Base-by-base conservation (phyloP, 2,113 vertebrate species). In the Pontoporia blainvillei region DNA sequence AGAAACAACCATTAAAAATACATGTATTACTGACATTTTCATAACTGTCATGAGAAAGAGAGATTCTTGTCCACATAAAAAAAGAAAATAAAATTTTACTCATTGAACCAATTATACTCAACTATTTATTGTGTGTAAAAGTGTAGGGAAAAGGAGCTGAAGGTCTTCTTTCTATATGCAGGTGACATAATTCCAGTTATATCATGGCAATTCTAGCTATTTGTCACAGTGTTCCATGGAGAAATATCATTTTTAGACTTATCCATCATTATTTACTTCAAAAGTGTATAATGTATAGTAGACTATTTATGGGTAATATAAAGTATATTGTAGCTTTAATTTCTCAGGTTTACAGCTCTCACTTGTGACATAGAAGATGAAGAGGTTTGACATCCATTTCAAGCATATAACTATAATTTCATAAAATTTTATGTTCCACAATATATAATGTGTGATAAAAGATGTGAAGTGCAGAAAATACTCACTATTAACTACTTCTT, bases 341-440 rank as follows among this genome's bases (percentile, higher is more conserved):
- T 98, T 97, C 96, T 96, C 91, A 92, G 52, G 59, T 97, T 97
- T 97, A 97, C 4, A 62, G 31, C 95, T 96, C 83, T 96, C 83
- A 73, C 91, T 97, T 90, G 73, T 96, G 95, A 87, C 94, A 96
- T 93, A 90, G 82, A 95, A 97, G 97, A 97, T 97, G 94, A 96
- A 97, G 92, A 96, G 97, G 97, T 97, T 98, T 98, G 97, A 97
- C 93, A 73, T 94, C 61, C 86, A 95, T 97, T 97, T 96, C 91
- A 96, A 96, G 83, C 62, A 83, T 96, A 86, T 94, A 97, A 97
- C 93, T 96, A 94, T 95, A 98, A 96, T 97, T 98, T 97, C 95
- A 95, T 97, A 97, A 97, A 97, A 95, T 97, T 93, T 95, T 98
- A 96, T 97, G 46, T 73, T 64, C 83, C 12, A 36, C 90, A 90